phyloP scores from a whole-genome alignment of 2,113 vertebrate genomes.

The Pollachius pollachius region DNA sequence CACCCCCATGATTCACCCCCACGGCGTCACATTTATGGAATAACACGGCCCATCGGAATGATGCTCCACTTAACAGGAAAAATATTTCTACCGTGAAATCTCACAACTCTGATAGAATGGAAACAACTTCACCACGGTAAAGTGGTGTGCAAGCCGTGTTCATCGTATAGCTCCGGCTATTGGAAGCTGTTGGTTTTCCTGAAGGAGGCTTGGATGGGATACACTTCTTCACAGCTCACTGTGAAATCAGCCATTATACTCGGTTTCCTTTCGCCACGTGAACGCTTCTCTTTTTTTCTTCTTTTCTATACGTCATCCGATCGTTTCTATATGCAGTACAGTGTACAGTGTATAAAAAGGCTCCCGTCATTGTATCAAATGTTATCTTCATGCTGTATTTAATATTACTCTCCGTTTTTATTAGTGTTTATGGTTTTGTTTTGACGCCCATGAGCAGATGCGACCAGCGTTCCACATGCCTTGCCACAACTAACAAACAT shows the following conservation, averaged over 20 bases:
- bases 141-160: constrained; percentile 26
- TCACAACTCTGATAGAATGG: constrained; percentile 36
- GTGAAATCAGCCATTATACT: constrained; percentile 33
- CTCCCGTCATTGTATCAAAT: too few species aligned
- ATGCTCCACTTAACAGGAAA: constrained; percentile 39
- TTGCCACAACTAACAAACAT: too few species aligned
- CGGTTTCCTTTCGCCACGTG: constrained; percentile 21
- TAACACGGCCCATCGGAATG: constrained; percentile 40
- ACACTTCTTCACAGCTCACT: constrained; percentile 22
- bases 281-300: constrained; percentile 19
- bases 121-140: constrained; percentile 17
- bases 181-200: constrained; percentile 35
- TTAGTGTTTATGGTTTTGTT: background rate
- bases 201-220: constrained; percentile 32
- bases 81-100: constrained; percentile 49
- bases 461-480: too few species aligned
- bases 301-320: constrained; percentile 30
- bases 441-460: too few species aligned
- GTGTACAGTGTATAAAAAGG: background rate
- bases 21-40: constrained; percentile 33
- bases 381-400: constrained; percentile 12
- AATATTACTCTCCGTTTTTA: constrained; percentile 24
- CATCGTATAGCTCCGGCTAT: constrained; percentile 26
- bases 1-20: constrained; percentile 6
- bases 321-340: constrained; percentile 22